A percentile compares a stretch with the other conserved stretches of the same genome.
Conservation (phyloP, 2,113 vertebrate species). For the Atrichornis clamosus region DNA sequence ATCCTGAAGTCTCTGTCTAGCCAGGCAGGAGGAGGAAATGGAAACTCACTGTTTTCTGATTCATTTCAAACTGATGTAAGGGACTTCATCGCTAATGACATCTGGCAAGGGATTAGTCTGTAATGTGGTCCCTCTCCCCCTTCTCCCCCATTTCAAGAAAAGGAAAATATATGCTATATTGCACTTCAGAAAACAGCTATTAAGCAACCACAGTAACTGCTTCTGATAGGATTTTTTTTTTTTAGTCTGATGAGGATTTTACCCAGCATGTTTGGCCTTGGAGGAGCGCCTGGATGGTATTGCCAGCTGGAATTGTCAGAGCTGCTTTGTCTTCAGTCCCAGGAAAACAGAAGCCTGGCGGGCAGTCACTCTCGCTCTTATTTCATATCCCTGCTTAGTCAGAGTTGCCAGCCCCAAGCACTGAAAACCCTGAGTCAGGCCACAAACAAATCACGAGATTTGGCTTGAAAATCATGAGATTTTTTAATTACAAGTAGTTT, state of each 20-base stretch:
- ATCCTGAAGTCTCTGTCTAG: constrained; percentile 22
- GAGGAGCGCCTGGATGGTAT: constrained; percentile 47
- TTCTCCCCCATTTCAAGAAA: not conserved
- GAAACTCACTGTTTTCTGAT: constrained; percentile 29
- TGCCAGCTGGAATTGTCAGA: constrained; percentile 64
- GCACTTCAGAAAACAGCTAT: constrained; percentile 12
- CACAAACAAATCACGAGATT: constrained; percentile 53
- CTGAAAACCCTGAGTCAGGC: constrained; percentile 60
- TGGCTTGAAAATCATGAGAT: constrained; percentile 44
- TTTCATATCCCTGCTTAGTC: constrained; percentile 60
- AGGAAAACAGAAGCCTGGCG: constrained; percentile 60
- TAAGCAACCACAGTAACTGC: constrained; percentile 6
- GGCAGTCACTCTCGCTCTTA: constrained; percentile 50
- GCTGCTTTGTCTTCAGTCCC: constrained; percentile 65
- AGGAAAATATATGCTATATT: constrained; percentile 1
- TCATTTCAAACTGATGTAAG: constrained; percentile 20
- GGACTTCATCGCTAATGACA: constrained; percentile 30
- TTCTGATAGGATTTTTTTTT: constrained; percentile 3
- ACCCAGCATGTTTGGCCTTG: constrained; percentile 54
- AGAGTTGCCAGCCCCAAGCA: constrained; percentile 43
- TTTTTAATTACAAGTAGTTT: constrained; percentile 38
- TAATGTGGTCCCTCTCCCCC: not conserved
- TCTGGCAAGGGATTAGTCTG: constrained; percentile 6
- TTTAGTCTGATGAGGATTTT: constrained; percentile 40
- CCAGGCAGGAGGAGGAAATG: constrained; percentile 30